phyloP scores from a whole-genome alignment of 1,140 invertebrate genomes.

The Penaeus chinensis region DNA sequence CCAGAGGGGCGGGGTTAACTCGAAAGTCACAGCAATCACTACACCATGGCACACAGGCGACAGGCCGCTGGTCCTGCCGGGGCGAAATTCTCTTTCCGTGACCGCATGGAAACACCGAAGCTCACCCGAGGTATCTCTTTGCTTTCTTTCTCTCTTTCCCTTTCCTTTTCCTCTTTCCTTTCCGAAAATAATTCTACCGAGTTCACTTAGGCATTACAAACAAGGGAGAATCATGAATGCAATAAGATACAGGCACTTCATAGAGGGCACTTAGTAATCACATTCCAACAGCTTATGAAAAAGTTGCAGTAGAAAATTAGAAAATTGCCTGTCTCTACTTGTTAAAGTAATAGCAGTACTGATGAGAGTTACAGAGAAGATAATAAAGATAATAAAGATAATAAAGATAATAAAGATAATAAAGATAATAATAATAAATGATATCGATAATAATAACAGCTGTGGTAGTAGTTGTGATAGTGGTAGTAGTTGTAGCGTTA shows the following conservation, averaged over 20 bases:
- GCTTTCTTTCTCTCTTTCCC: constrained; percentile 29
- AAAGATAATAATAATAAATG: too few species aligned
- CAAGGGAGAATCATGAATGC: constrained; percentile 13
- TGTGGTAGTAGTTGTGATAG: constrained; percentile 22
- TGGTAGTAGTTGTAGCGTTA: constrained; percentile 23
- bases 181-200: constrained; percentile 4
- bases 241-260: constrained; percentile 39
- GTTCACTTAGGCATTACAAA: constrained; percentile 1
- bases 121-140: neutral
- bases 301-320: constrained; percentile 47
- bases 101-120: neutral
- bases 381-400: too few species aligned
- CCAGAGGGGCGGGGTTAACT: too few species aligned
- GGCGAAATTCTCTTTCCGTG: too few species aligned
- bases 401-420: too few species aligned
- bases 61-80: too few species aligned
- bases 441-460: too few species aligned
- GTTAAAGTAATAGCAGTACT: constrained; percentile 25
- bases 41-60: too few species aligned
- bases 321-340: constrained; percentile 19
- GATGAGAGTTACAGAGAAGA: neutral
- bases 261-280: constrained; percentile 46
- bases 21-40: too few species aligned
- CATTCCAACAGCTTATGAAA: constrained; percentile 46
- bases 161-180: constrained; percentile 20